Evolutionary conservation across 2,888 invertebrate species (phyloP), one percentile per base, ranked within the genome.

Genomic region (Deroplatys truncata): DNA sequence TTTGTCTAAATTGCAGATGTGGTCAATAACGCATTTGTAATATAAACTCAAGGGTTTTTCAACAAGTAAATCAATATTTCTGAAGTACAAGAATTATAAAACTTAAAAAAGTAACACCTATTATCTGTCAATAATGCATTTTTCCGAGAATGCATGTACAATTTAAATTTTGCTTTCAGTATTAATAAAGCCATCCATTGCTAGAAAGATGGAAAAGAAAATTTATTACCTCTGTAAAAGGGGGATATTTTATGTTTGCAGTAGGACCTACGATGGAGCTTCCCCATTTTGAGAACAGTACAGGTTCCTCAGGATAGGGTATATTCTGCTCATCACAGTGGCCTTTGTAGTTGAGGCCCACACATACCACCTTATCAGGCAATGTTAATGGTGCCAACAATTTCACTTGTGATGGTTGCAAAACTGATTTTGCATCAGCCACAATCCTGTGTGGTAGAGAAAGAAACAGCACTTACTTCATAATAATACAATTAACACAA

Each of bases 201-300:
- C 13, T 43, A 72, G 20, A 20, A 56, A 16, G 7, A 72, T 15
- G 20, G 56, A 7, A 20, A 72, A 72, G 13, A 72, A 72, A 72
- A 72, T 72, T 0, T 13, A 10, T 92, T 93, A 96, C 96, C 90
- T 95, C 94, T 29, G 96, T 95, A 90, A 95, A 94, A 88, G 94
- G 92, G 35, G 96, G 96, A 89, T 96, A 94, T 89, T 94, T 94
- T 31, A 98, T 94, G 90, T 96, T 93, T 90, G 96, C 97, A 90
- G 94, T 94, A 0, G 97, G 97, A 0, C 98, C 98, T 31, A 96
- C 94, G 43, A 98, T 95, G 72, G 95, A 95, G 91, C 97, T 97
- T 0, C 97, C 94, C 92, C 98, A 98, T 94, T 98, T 98, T 93
- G 96, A 97, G 93, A 98, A 98, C 91, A 98, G 96, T 93, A 98